Base-by-base conservation (phyloP, 1,140 invertebrate genomes). In the Pinna nobilis region DNA sequence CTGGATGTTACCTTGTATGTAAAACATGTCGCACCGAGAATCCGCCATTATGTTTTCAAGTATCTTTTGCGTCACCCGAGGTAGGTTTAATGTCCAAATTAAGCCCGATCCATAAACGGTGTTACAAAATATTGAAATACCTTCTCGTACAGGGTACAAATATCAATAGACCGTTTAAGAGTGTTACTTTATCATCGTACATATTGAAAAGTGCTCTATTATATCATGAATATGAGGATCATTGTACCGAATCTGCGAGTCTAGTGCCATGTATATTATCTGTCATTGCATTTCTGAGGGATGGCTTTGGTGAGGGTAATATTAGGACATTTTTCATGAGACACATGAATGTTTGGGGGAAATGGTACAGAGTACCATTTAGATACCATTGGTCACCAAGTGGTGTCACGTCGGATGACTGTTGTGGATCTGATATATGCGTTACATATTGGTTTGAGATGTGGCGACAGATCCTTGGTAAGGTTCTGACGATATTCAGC, bases 61-160 rank as follows among this genome's bases (percentile, higher is more conserved):
- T 63, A 41, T 41, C 59, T 2, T 63, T 63, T 28, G 35, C 59
- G 11, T n/a, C 37, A 7, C 28, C 39, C 25, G 59, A 63, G 37
- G 32, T 39, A 37, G 35, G 44, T n/a, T 35, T 63, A 20, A 63
- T 63, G 37, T 23, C 1, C 2, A 63, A 39, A 4, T 28, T 63
- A 25, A n/a, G 28, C 23, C 32, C 33, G 2, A 23, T 37, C 32
- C 59, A 63, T 41, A 41, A 39, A 13, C 18, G 44, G 18, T 23
- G 28, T 3, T 63, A 63, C 32, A 63, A 63, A 41, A 44, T 63
- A 28, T 37, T 63, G 5, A 63, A 63, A 30, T 63, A 32, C 13
- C 59, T 63, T 44, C 6, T 63, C 2, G 44, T 25, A 6, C n/a
- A 23, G 28, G 59, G 37, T n/a, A 44, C 39, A 44, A 44, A 44